Evolutionary conservation across 2,113 vertebrate genomes (phyloP).

Genomic region (Acanthochromis polyacanthus): DNA sequence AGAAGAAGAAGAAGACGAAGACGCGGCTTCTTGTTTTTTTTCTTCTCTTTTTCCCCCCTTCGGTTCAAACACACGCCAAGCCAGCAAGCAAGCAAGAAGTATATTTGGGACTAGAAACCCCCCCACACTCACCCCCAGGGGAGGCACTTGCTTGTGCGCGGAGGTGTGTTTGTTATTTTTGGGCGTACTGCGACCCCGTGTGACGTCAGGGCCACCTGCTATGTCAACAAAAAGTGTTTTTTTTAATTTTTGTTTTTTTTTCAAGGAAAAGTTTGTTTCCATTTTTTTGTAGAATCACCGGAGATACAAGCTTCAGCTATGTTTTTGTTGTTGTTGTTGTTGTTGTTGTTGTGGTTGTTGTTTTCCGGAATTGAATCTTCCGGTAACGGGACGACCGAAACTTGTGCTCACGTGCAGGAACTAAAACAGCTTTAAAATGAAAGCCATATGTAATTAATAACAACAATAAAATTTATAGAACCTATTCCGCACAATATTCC

Average conservation of each 20-base stretch:
- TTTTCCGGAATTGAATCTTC: slow-evolving; percentile 20
- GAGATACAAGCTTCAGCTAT: not conserved
- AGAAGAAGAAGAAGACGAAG: slow-evolving; percentile 54
- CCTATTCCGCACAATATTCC: no score
- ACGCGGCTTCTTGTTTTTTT: slow-evolving; percentile 82
- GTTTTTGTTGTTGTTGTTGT: not conserved
- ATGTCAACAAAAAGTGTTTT: slow-evolving; percentile 84
- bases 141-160: slow-evolving; percentile 79
- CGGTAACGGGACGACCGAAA: slow-evolving; percentile 27
- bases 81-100: slow-evolving; percentile 78
- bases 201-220: slow-evolving; percentile 94
- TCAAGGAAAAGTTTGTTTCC: slow-evolving; percentile 81
- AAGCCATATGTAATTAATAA: no score
- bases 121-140: slow-evolving; percentile 57
- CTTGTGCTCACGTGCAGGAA: no score
- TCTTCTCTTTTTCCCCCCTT: slow-evolving; percentile 36
- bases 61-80: slow-evolving; percentile 86
- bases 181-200: slow-evolving; percentile 84
- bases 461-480: no score
- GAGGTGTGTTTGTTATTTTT: slow-evolving; percentile 82
- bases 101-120: slow-evolving; percentile 84
- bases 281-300: not conserved
- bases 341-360: not conserved
- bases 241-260: slow-evolving; percentile 32
- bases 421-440: no score